These are phyloP conservation scores for Centruroides sculpturatus DNA, from an alignment of 1,140 invertebrate species.

Conservation along the genomic window DNA sequence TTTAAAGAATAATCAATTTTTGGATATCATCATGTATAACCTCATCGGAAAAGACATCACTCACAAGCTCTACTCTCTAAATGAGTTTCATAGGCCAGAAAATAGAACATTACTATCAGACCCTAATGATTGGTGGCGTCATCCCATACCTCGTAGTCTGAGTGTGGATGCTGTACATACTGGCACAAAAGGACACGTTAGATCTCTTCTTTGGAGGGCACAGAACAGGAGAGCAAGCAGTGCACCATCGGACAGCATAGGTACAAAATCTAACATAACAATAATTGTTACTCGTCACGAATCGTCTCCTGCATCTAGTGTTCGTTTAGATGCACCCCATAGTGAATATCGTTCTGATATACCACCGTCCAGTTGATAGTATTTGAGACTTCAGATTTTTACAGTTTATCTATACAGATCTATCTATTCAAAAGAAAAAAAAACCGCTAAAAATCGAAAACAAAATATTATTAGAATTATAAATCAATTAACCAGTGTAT, in stretches of 20 bases:
- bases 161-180: slow-evolving; percentile 65
- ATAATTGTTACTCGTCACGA: too few species aligned
- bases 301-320: too few species aligned
- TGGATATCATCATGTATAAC: slow-evolving; percentile 55
- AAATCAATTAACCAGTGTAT: too few species aligned
- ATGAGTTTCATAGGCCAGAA: slow-evolving; percentile 39
- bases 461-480: too few species aligned
- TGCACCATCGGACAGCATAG: slow-evolving; percentile 7
- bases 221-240: slow-evolving; percentile 2
- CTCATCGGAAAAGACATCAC: slow-evolving; percentile 74
- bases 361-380: too few species aligned
- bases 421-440: too few species aligned
- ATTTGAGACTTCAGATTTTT: too few species aligned
- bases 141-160: slow-evolving; percentile 43
- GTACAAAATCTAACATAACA: slow-evolving; percentile 1
- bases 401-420: too few species aligned
- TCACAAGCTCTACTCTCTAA: slow-evolving; percentile 63
- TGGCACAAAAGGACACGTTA: slow-evolving; percentile 49
- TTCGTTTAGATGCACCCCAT: too few species aligned
- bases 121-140: slow-evolving; percentile 10
- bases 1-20: slow-evolving; percentile 48
- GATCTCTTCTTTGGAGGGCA: slow-evolving; percentile 43
- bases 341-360: too few species aligned
- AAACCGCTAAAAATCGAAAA: too few species aligned
- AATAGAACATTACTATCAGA: not conserved